Conservation (phyloP, 1,140 invertebrate genomes). For the Magallana gigas region DNA sequence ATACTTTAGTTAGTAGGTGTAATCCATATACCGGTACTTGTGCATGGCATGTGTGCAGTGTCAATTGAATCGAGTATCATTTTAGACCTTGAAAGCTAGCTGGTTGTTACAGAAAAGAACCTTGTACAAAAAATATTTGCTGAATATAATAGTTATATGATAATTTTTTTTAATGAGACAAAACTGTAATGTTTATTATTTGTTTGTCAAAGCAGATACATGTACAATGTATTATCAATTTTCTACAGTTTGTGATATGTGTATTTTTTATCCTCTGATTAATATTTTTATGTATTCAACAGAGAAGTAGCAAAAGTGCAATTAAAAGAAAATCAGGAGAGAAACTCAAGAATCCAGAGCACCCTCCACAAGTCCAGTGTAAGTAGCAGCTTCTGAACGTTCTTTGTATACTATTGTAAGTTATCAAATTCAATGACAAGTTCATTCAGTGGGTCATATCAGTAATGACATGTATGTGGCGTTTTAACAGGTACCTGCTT, state of each 20-base stretch:
- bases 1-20: too few species aligned
- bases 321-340: slow-evolving; percentile 68
- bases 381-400: slow-evolving; percentile 48
- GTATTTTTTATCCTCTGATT: neutral
- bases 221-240: neutral
- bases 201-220: neutral
- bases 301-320: slow-evolving; percentile 72
- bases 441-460: too few species aligned
- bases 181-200: too few species aligned
- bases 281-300: neutral
- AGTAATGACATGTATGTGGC: neutral
- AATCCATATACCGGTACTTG: too few species aligned
- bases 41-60: too few species aligned
- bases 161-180: too few species aligned
- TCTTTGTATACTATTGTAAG: neutral
- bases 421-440: neutral
- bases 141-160: too few species aligned
- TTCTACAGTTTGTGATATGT: too few species aligned
- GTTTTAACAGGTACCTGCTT: slow-evolving; percentile 67
- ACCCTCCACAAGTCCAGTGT: slow-evolving; percentile 66
- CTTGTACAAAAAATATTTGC: too few species aligned
- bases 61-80: too few species aligned
- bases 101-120: too few species aligned
- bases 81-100: too few species aligned
- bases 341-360: slow-evolving; percentile 67